A percentile compares a stretch with the other conserved stretches of the same genome.
phyloP scores from a whole-genome alignment of 2,113 vertebrate genomes.

The Crotophaga sulcirostris region DNA sequence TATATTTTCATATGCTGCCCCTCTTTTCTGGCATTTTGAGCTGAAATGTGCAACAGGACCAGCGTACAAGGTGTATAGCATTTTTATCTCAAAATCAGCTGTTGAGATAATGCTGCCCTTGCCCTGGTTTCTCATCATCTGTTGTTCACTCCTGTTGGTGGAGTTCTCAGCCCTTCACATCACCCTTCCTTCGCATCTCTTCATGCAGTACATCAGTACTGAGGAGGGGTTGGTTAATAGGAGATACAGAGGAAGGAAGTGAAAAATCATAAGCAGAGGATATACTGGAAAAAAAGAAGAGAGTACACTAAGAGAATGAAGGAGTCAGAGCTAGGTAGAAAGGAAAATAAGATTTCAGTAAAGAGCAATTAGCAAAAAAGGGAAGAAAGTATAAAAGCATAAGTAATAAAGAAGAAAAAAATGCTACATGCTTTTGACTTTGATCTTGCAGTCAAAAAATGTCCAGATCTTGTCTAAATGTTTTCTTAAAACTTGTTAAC shows the following conservation, averaged over 20 bases:
- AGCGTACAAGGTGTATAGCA: accelerated
- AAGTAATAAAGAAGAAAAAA: not conserved
- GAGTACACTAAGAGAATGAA: not conserved
- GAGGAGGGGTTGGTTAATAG: not conserved
- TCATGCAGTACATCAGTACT: not conserved
- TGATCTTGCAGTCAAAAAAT: not conserved
- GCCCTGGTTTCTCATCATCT: not conserved
- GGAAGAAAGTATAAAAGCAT: not conserved
- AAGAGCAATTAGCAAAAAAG: not conserved
- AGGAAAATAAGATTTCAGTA: not conserved
- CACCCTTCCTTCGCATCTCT: not conserved
- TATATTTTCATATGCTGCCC: not conserved
- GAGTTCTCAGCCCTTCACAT: not conserved
- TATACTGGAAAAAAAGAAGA: not conserved
- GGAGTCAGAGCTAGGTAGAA: not conserved
- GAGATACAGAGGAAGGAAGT: not conserved
- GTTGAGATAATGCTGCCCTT: not conserved
- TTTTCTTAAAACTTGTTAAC: not conserved
- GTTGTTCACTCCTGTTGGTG: not conserved
- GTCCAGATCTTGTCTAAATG: not conserved
- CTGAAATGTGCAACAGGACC: not conserved
- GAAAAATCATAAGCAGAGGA: not conserved
- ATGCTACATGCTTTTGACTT: not conserved
- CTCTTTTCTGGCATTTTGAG: not conserved
- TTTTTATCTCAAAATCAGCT: not conserved